Evolutionary conservation across 2,888 invertebrate species (phyloP).

Genomic region (Oxyscelio sp.): DNA sequence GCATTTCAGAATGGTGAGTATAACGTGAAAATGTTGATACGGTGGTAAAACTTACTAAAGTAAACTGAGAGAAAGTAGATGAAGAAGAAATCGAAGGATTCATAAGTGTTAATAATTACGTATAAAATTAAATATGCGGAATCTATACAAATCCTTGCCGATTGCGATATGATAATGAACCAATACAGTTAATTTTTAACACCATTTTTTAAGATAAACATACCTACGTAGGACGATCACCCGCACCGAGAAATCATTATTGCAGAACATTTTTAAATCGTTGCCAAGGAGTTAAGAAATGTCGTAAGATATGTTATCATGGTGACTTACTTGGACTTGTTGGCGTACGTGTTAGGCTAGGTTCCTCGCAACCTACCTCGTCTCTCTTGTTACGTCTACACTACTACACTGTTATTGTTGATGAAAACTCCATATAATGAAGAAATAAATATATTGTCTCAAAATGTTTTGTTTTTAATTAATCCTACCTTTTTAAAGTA

Average conservation of each 20-base stretch:
- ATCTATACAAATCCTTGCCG: conserved; percentile 57
- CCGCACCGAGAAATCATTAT: conserved; percentile 58
- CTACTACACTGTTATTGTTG: conserved; percentile 88
- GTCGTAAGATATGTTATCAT: conserved; percentile 71
- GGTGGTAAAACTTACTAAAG: no score
- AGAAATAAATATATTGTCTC: conserved; percentile 88
- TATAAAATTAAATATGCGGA: conserved; percentile 43
- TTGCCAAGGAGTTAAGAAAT: conserved; percentile 64
- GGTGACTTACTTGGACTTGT: conserved; percentile 83
- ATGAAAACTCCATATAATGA: conserved; percentile 88
- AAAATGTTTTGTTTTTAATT: no score
- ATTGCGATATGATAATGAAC: conserved; percentile 57
- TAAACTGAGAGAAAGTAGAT: conserved; percentile 1
- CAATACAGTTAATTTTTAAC: conserved; percentile 60
- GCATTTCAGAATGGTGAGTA: no score
- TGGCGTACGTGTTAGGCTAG: conserved; percentile 87
- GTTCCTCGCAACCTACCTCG: conserved; percentile 87
- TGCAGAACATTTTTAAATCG: conserved; percentile 60
- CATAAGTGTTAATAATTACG: conserved; percentile 42
- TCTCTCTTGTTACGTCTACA: conserved; percentile 86
- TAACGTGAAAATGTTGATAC: no score
- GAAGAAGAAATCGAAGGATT: conserved; percentile 30
- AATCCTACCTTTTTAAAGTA: no score
- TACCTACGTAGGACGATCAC: conserved; percentile 52
- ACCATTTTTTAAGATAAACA: conserved; percentile 65